Evolutionary conservation across 2,797 vertebrate species (phyloP), one percentile per base, ranked within the genome.

Genomic region (Sphenopsis melanotis): DNA sequence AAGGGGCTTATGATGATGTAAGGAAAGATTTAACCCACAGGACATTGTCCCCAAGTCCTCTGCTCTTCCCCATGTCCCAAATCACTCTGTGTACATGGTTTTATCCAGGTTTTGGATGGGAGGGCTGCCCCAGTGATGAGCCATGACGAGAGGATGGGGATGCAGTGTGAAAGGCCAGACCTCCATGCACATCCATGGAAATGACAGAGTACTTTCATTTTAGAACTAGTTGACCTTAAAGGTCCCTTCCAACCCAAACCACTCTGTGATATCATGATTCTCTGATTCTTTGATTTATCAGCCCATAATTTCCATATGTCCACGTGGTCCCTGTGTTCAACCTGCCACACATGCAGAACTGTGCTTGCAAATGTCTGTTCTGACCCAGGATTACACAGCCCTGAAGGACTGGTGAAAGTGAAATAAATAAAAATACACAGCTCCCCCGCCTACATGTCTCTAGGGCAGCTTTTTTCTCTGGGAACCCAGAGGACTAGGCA

Each of bases 301-400:
- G 56, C 46, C 27, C 1, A 1, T 32, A 42, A 65, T 90, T 84
- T 90, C 68, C 53, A 50, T 10, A 32, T 4, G 2, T 36, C 60
- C 49, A 23, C 0, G 0, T 12, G 6, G 53, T 61, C 14, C n/a
- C 42, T 23, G 11, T 3, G 4, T 21, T 21, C 23, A 52, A 53
- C 5, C 23, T 13, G 9, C 47, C 3, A 0, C 2, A 0, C 37
- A 21, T 7, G 24, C 37, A 34, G 75, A 60, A 36, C 41, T 47
- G 12, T 1, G 3, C 39, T 69, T 60, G n/a, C 18, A 69, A 66
- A 64, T 18, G 4, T 42, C 53, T 69, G 11, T 23, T 15, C 46
- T 55, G 53, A 49, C 50, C 12, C 64, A 59, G 68, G 6, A 47
- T 20, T 18, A 39, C 37, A 12, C 18, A 83, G 4, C 18, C 41